A percentile compares a stretch with the other conserved stretches of the same genome.
Evolutionary conservation across 64 coral and sea anemone species (phyloP).

Genomic region (Montipora cactus): DNA sequence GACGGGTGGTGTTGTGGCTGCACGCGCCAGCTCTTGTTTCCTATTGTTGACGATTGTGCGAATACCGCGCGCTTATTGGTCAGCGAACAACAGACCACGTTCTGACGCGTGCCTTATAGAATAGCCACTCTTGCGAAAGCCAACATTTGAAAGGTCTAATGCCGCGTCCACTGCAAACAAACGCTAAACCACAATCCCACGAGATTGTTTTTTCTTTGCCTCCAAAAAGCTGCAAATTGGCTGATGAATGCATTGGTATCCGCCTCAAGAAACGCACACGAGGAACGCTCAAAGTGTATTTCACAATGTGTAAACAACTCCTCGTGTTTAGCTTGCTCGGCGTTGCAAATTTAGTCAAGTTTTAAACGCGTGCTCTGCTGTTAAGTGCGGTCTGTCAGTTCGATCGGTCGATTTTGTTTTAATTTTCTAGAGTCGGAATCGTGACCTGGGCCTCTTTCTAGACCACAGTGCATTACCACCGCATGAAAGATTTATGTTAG

Average conservation of each 20-base stretch:
- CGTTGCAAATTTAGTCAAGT: not conserved
- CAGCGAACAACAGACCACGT: slow-evolving; percentile 81
- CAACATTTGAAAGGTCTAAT: slow-evolving; percentile 54
- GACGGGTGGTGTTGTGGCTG: slow-evolving; percentile 66
- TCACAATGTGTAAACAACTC: slow-evolving; percentile 40
- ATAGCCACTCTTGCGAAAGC: slow-evolving; percentile 42
- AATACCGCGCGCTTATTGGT: slow-evolving; percentile 78
- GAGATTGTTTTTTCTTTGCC: slow-evolving; percentile 57
- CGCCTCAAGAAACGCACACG: slow-evolving; percentile 50
- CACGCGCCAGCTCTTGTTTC: slow-evolving; percentile 94
- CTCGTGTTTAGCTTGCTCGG: slow-evolving; percentile 33
- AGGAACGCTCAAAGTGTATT: slow-evolving; percentile 21
- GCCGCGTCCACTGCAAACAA: slow-evolving; percentile 29
- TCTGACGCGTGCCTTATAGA: slow-evolving; percentile 84
- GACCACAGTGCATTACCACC: slow-evolving; percentile 15
- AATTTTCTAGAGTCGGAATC: not conserved
- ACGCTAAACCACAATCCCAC: slow-evolving; percentile 56
- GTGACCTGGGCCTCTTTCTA: not conserved
- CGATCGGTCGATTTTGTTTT: not conserved
- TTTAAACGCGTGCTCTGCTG: not conserved
- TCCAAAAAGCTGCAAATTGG: slow-evolving; percentile 71
- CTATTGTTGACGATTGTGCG: slow-evolving; percentile 78
- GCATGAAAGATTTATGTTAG: slow-evolving; percentile 35
- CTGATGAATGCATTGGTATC: slow-evolving; percentile 65
- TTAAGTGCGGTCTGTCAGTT: not conserved